A percentile compares a stretch with the other conserved stretches of the same genome.
Conservation (phyloP, 2,888 invertebrate species). For the Melieria crassipennis region DNA sequence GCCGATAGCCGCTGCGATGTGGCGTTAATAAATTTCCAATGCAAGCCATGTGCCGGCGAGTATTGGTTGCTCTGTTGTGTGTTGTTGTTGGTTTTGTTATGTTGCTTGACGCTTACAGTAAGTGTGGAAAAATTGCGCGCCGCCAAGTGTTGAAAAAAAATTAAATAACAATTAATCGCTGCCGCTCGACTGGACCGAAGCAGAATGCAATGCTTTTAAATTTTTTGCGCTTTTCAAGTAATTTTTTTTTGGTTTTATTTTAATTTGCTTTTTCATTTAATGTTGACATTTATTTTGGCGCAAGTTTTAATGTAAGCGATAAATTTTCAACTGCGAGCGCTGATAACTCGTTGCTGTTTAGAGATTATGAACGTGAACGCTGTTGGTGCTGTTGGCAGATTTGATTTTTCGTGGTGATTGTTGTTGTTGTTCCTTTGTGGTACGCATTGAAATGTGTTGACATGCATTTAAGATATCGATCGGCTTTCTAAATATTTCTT, state of each 20-base stretch:
- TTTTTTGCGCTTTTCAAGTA: no score
- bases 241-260: no score
- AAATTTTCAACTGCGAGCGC: constrained; percentile 26
- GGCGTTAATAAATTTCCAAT: constrained; percentile 32
- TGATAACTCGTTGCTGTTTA: constrained; percentile 24
- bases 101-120: no score
- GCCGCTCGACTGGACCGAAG: not conserved
- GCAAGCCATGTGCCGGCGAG: constrained; percentile 9
- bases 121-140: constrained; percentile 2
- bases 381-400: no score
- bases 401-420: no score
- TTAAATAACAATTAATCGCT: constrained; percentile 48
- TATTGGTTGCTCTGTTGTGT: no score
- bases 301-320: constrained; percentile 23
- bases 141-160: constrained; percentile 46
- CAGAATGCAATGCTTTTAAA: no score
- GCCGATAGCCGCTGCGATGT: constrained; percentile 20
- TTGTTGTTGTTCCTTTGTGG: no score
- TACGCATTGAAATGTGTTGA: constrained; percentile 11
- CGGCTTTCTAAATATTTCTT: not conserved
- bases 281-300: no score
- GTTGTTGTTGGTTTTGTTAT: no score
- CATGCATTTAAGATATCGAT: constrained; percentile 39
- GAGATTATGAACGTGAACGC: no score
- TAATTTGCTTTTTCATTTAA: no score